These are phyloP conservation scores for Keiferia lycopersicella DNA, from an alignment of 2,888 invertebrate species.

Conservation along the genomic window DNA sequence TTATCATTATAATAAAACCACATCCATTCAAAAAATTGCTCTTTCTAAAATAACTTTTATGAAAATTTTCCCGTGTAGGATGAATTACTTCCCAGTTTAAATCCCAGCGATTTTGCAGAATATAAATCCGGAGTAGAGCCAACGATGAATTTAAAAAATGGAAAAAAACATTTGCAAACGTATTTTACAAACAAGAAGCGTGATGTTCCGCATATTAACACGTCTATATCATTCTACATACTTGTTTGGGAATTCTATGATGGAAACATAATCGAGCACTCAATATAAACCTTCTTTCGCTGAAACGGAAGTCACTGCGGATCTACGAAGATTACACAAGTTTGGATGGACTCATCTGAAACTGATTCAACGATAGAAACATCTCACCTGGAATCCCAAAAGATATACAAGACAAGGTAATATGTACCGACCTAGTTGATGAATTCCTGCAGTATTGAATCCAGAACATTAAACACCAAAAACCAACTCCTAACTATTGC, in stretches of 20 bases:
- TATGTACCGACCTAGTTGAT: background rate
- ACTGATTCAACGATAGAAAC: too few species aligned
- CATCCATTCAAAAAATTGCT: too few species aligned
- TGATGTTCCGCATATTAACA: background rate
- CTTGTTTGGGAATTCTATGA: background rate
- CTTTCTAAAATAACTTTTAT: too few species aligned
- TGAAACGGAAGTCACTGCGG: too few species aligned
- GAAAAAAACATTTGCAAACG: background rate
- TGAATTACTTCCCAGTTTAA: background rate
- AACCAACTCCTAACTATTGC: background rate
- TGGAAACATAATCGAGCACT: too few species aligned
- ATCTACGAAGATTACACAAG: too few species aligned
- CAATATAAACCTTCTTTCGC: too few species aligned
- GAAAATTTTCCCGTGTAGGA: too few species aligned
- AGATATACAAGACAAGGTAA: background rate
- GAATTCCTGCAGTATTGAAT: too few species aligned
- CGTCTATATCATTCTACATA: background rate
- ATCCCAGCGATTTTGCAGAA: background rate
- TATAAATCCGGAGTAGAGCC: background rate
- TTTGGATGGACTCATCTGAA: too few species aligned
- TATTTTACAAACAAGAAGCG: background rate
- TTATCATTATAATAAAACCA: too few species aligned
- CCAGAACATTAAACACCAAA: background rate
- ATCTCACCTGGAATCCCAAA: too few species aligned
- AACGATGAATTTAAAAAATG: constrained; percentile 5